These are phyloP conservation scores for Cottus gobio DNA, from an alignment of 2,113 vertebrate species.

Conservation along the genomic window DNA sequence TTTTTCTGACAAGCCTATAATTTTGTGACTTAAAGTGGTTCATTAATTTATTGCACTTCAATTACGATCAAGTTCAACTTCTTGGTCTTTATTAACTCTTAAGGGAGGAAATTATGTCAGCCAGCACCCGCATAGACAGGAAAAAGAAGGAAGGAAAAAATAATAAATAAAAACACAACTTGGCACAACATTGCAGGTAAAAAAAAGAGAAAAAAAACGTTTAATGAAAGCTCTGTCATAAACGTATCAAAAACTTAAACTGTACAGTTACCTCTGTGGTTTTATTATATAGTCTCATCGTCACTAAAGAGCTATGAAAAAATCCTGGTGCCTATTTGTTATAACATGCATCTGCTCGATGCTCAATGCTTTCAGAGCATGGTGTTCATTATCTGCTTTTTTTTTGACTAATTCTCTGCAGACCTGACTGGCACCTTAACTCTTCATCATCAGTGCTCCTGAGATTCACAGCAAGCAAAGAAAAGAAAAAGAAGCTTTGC, in stretches of 20 bases:
- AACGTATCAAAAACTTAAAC: slow-evolving; percentile 14
- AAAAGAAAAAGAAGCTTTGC: background rate
- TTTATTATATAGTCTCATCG: slow-evolving; percentile 7
- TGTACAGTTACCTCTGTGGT: background rate
- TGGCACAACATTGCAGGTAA: slow-evolving; percentile 20
- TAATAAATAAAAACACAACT: background rate
- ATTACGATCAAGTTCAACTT: slow-evolving; percentile 41
- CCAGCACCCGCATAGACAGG: slow-evolving; percentile 15
- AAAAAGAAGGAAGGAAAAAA: slow-evolving; percentile 1
- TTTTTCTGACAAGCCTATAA: slow-evolving; percentile 49
- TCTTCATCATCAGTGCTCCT: background rate
- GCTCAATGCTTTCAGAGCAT: slow-evolving; percentile 1
- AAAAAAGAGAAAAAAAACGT: slow-evolving; percentile 1
- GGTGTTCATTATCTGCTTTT: slow-evolving; percentile 14
- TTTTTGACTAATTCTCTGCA: background rate
- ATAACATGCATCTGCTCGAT: background rate
- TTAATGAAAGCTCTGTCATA: slow-evolving; percentile 19
- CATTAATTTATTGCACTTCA: slow-evolving; percentile 64
- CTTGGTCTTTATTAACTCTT: slow-evolving; percentile 52
- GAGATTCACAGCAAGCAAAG: background rate
- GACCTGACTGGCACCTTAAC: slow-evolving; percentile 5
- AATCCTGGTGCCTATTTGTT: slow-evolving; percentile 3
- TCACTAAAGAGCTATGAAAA: slow-evolving; percentile 4
- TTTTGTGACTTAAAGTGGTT: slow-evolving; percentile 60
- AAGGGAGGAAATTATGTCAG: slow-evolving; percentile 29